phyloP scores from a whole-genome alignment of 1,140 invertebrate genomes.

The Nasonia giraulti region DNA sequence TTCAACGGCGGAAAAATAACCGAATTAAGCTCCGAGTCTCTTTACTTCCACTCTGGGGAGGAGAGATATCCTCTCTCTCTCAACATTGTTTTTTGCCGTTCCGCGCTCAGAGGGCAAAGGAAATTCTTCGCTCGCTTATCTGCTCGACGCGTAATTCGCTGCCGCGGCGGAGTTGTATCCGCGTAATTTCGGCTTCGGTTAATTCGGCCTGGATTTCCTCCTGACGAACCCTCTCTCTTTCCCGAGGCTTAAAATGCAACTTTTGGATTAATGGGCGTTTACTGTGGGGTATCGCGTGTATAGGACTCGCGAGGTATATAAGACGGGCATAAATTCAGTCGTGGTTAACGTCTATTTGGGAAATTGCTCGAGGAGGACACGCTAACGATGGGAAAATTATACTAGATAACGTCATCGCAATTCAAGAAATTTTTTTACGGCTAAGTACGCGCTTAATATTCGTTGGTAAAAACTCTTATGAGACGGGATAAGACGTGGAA shows the following conservation, averaged over 20 bases:
- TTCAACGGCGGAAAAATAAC: slow-evolving; percentile 11
- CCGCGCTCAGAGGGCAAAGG: not conserved
- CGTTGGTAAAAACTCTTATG: not conserved
- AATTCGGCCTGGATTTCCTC: slow-evolving; percentile 26
- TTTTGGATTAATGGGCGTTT: slow-evolving; percentile 5
- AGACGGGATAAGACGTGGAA: not conserved
- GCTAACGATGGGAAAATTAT: slow-evolving; percentile 40
- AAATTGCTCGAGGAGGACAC: not conserved
- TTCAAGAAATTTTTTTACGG: not conserved
- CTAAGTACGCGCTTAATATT: slow-evolving; percentile 7
- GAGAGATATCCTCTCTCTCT: slow-evolving; percentile 22
- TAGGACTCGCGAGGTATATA: not conserved
- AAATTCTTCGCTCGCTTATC: slow-evolving; percentile 22
- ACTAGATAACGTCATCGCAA: slow-evolving; percentile 17
- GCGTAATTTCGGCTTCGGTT: not conserved
- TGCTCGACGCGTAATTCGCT: not conserved
- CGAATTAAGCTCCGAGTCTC: slow-evolving; percentile 22
- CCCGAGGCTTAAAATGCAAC: slow-evolving; percentile 4
- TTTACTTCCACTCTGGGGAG: not conserved
- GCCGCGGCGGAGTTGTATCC: not conserved
- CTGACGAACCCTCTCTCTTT: slow-evolving; percentile 22
- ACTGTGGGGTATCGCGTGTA: not conserved
- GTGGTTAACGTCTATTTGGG: not conserved
- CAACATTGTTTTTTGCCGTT: not conserved
- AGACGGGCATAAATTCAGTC: not conserved